Percentiles rank a stretch among this genome's conserved stretches.
Conservation (phyloP, 2,113 vertebrate genomes). For the Felis chaus region DNA sequence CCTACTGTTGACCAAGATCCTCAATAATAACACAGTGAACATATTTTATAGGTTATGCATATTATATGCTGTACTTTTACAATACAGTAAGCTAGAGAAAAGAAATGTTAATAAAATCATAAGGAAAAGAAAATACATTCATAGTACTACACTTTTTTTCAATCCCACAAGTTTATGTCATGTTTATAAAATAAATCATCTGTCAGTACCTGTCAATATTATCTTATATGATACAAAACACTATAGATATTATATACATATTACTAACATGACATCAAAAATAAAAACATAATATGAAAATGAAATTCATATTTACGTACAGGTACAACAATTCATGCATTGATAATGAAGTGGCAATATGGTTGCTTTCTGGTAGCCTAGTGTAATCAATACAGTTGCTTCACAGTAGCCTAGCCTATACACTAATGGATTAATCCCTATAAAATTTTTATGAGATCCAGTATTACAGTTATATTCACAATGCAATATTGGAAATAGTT, state of each 20-base stretch:
- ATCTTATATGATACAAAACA: neutral
- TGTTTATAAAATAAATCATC: neutral
- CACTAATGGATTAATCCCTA: neutral
- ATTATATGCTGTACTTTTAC: neutral
- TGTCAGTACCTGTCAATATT: neutral
- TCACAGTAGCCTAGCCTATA: neutral
- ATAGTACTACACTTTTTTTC: neutral
- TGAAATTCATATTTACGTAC: neutral
- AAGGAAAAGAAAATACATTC: neutral
- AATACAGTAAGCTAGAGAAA: neutral
- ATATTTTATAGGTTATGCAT: neutral
- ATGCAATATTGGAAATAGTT: neutral
- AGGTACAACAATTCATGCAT: neutral
- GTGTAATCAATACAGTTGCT: neutral
- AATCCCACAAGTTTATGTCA: neutral
- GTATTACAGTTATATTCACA: neutral
- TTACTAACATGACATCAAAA: neutral
- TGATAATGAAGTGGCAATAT: neutral
- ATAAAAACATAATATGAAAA: neutral
- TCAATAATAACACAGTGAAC: neutral
- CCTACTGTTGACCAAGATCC: neutral
- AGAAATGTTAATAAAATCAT: neutral
- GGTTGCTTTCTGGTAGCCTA: neutral
- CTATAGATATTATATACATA: neutral
- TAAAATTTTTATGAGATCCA: neutral